phyloP scores from a whole-genome alignment of 2,113 vertebrate species.

The Cyphomyrus discorhynchus region DNA sequence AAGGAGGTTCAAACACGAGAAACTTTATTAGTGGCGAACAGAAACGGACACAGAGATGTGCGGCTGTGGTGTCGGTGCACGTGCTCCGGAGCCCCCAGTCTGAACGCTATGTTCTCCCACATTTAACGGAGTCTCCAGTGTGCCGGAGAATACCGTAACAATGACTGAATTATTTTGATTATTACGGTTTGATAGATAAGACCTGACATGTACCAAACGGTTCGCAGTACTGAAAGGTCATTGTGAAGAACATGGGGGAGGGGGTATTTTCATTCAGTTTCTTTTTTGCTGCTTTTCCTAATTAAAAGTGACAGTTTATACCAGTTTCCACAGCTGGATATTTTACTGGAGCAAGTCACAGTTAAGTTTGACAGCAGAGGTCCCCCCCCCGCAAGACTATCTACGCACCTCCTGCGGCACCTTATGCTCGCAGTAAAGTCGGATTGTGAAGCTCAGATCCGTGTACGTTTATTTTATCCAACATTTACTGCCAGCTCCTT shows the following conservation, averaged over 20 bases:
- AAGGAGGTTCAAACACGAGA: background rate
- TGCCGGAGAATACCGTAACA: background rate
- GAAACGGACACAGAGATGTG: background rate
- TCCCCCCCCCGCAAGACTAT: background rate
- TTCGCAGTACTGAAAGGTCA: background rate
- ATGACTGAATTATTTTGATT: background rate
- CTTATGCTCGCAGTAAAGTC: background rate
- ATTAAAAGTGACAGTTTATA: background rate
- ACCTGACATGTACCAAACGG: background rate
- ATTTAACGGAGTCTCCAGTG: background rate
- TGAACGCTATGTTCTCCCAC: background rate
- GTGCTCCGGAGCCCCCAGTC: background rate
- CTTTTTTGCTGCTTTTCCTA: background rate
- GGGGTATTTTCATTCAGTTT: background rate
- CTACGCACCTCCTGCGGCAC: background rate
- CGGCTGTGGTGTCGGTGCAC: background rate
- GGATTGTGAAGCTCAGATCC: background rate
- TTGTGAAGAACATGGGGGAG: background rate
- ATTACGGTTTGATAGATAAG: background rate
- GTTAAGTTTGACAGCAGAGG: background rate
- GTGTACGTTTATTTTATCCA: background rate
- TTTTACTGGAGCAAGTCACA: background rate
- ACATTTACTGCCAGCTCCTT: background rate
- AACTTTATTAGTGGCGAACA: conserved; percentile 14
- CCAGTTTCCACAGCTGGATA: background rate